Evolutionary conservation across 2,888 invertebrate genomes (phyloP).

Genomic region (Drosophila imparisetae): DNA sequence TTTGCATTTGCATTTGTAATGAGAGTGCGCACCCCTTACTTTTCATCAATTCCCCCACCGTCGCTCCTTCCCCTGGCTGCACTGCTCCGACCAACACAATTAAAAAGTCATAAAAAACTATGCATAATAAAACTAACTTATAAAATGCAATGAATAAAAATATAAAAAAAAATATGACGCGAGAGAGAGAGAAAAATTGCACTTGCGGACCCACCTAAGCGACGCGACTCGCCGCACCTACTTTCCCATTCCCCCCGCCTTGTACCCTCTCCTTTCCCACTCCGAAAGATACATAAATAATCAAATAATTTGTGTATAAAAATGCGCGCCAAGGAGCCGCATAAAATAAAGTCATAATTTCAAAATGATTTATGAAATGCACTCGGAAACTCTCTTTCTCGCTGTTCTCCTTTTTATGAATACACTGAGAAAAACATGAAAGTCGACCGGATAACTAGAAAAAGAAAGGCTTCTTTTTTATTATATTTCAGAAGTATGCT

Average conservation of each 20-base stretch:
- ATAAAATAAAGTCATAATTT: slow-evolving; percentile 79
- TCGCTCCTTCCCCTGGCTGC: neutral
- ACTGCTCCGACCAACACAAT: slow-evolving; percentile 44
- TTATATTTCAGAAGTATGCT: neutral
- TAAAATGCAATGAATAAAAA: slow-evolving; percentile 15
- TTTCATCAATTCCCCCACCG: slow-evolving; percentile 14
- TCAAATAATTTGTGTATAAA: slow-evolving; percentile 73
- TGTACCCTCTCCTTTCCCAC: neutral
- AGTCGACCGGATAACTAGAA: neutral
- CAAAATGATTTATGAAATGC: slow-evolving; percentile 74
- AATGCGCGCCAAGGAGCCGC: slow-evolving; percentile 61
- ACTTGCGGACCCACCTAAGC: slow-evolving; percentile 43
- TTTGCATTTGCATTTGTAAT: slow-evolving; percentile 70
- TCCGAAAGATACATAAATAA: slow-evolving; percentile 62
- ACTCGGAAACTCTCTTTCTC: slow-evolving; percentile 36
- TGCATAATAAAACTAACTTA: slow-evolving; percentile 35
- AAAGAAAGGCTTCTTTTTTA: neutral
- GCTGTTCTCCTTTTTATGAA: slow-evolving; percentile 18
- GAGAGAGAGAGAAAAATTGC: slow-evolving; percentile 16
- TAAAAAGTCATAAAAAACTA: slow-evolving; percentile 67
- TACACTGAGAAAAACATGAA: neutral
- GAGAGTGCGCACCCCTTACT: slow-evolving; percentile 13
- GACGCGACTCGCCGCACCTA: slow-evolving; percentile 46
- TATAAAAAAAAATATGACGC: slow-evolving; percentile 7
- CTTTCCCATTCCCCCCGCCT: slow-evolving; percentile 1